Conservation (phyloP, 1,140 invertebrate genomes). For the Acromyrmex charruanus region DNA sequence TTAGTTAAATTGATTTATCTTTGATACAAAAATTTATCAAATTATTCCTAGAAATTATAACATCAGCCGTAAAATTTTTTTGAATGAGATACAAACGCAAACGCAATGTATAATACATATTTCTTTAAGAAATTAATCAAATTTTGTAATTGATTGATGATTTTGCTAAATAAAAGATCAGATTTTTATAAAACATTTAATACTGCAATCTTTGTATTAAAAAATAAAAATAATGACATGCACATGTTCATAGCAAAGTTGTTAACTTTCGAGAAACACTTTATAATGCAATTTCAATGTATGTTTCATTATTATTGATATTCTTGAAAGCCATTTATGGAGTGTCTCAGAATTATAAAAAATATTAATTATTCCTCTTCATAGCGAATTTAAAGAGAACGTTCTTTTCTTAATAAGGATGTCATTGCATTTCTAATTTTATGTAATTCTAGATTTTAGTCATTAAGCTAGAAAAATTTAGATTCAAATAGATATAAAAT, state of each 20-base stretch:
- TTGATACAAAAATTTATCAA: not conserved
- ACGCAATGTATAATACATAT: not conserved
- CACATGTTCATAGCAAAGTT: conserved; percentile 1
- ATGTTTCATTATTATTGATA: not conserved
- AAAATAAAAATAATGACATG: conserved; percentile 14
- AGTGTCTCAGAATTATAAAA: not conserved
- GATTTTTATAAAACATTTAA: not conserved
- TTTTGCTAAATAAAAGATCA: not conserved
- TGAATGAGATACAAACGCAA: not conserved
- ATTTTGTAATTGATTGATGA: not conserved
- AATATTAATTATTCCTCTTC: not conserved
- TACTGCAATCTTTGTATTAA: conserved; percentile 6
- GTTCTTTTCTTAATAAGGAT: not conserved
- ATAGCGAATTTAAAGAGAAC: not conserved
- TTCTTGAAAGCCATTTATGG: not conserved
- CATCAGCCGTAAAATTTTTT: not conserved
- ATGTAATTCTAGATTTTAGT: not conserved
- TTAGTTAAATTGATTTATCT: not conserved
- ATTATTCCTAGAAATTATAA: conserved; percentile 14
- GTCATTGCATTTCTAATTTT: not conserved
- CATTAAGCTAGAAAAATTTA: not conserved
- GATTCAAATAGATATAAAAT: not conserved
- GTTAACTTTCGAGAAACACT: not conserved
- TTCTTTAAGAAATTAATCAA: not conserved
- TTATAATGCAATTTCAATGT: conserved; percentile 21